Evolutionary conservation across 2,888 invertebrate species (phyloP).

Genomic region (Zeuzera pyrina): DNA sequence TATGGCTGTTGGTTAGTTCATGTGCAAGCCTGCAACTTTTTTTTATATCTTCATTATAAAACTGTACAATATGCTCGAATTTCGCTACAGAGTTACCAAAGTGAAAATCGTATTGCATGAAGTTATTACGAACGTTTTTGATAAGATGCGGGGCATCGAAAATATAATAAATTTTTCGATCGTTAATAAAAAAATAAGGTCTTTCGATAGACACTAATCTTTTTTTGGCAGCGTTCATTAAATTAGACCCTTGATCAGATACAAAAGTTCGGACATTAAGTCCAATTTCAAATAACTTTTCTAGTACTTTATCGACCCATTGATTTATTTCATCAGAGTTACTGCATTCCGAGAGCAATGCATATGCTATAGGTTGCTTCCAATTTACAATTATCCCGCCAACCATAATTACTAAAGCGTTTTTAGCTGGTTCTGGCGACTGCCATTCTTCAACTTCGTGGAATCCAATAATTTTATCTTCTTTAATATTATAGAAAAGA

Average conservation of each 20-base stretch:
- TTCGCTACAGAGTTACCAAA: conserved; percentile 21
- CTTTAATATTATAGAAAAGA: conserved; percentile 6
- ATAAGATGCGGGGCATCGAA: conserved; percentile 24
- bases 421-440: background rate
- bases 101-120: conserved; percentile 21
- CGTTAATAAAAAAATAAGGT: conserved; percentile 20
- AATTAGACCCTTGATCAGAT: conserved; percentile 12
- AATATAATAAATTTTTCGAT: conserved; percentile 24
- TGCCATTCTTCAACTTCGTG: conserved; percentile 7
- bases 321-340: background rate
- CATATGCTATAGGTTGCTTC: conserved; percentile 4
- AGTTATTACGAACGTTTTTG: conserved; percentile 20
- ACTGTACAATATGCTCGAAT: conserved; percentile 19
- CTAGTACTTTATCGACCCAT: background rate
- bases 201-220: conserved; percentile 15
- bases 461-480: conserved; percentile 10
- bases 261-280: background rate
- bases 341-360: background rate
- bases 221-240: conserved; percentile 14
- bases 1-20: conserved; percentile 24
- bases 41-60: conserved; percentile 19
- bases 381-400: conserved; percentile 5
- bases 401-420: background rate
- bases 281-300: conserved; percentile 1
- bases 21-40: conserved; percentile 17